Conservation (phyloP, 2,888 invertebrate species). For the Cantharis flavilabris region DNA sequence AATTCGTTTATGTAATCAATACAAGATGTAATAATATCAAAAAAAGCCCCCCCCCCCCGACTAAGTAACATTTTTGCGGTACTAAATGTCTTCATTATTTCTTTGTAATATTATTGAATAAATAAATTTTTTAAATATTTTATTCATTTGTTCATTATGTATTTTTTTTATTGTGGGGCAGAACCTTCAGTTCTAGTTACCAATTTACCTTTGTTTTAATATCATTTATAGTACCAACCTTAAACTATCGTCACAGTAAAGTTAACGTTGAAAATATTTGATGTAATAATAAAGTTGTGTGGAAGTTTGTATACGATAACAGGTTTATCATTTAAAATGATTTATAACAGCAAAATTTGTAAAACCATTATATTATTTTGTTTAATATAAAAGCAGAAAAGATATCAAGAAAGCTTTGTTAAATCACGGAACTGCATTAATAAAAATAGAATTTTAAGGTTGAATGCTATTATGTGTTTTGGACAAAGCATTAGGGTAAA, state of each 20-base stretch:
- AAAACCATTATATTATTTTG: neutral
- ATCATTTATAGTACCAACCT: neutral
- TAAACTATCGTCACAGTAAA: neutral
- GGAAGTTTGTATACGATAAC: neutral
- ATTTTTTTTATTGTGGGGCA: too few species aligned
- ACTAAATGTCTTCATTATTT: too few species aligned
- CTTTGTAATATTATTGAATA: too few species aligned
- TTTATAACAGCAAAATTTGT: neutral
- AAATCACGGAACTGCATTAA: neutral
- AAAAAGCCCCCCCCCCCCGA: too few species aligned
- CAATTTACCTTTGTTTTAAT: too few species aligned
- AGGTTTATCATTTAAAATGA: neutral
- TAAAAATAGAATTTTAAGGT: neutral
- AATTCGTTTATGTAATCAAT: too few species aligned
- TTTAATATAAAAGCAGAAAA: neutral
- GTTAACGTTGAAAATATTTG: neutral
- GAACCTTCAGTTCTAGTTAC: too few species aligned
- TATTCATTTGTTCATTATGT: too few species aligned
- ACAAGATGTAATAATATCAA: too few species aligned
- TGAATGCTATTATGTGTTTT: neutral
- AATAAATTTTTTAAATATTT: too few species aligned
- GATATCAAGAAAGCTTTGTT: neutral
- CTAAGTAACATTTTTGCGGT: too few species aligned
- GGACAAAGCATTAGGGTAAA: neutral
- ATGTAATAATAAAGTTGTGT: neutral